phyloP scores from a whole-genome alignment of 2,888 invertebrate species.

The Cephus pulcher region DNA sequence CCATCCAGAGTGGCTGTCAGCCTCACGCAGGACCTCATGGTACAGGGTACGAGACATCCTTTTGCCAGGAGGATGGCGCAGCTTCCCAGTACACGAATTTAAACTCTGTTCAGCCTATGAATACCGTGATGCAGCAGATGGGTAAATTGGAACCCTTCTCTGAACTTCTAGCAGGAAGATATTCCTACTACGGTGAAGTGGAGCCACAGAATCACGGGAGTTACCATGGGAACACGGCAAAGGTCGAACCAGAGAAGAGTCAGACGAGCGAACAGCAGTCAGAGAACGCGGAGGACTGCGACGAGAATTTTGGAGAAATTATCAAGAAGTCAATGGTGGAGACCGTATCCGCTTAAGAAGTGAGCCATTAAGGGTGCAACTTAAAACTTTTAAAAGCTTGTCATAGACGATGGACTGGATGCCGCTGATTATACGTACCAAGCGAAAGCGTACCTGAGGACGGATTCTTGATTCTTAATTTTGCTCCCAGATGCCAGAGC shows the following conservation, averaged over 20 bases:
- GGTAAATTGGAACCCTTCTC: constrained; percentile 79
- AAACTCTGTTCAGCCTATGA: constrained; percentile 70
- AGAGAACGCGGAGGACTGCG: constrained; percentile 65
- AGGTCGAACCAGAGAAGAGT: constrained; percentile 29
- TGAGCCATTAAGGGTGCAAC: not conserved
- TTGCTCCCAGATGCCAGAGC: not conserved
- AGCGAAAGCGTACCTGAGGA: not conserved
- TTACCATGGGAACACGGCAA: constrained; percentile 26
- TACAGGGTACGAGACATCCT: constrained; percentile 42
- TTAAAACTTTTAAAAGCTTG: not conserved
- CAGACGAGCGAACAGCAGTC: constrained; percentile 25
- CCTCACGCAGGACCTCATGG: constrained; percentile 23
- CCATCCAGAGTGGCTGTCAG: constrained; percentile 20
- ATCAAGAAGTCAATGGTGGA: constrained; percentile 94
- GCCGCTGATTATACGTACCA: not conserved
- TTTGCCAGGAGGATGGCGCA: constrained; percentile 67
- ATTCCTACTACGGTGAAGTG: constrained; percentile 66
- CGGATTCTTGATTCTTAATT: not conserved
- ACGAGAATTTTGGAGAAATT: constrained; percentile 90
- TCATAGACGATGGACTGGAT: not conserved
- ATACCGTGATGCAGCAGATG: constrained; percentile 62
- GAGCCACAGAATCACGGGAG: constrained; percentile 41
- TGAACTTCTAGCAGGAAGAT: constrained; percentile 72
- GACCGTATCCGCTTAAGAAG: constrained; percentile 81
- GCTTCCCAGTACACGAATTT: constrained; percentile 75